Evolutionary conservation across 64 coral and sea anemone species (phyloP).

Genomic region (Anthopleura sola): DNA sequence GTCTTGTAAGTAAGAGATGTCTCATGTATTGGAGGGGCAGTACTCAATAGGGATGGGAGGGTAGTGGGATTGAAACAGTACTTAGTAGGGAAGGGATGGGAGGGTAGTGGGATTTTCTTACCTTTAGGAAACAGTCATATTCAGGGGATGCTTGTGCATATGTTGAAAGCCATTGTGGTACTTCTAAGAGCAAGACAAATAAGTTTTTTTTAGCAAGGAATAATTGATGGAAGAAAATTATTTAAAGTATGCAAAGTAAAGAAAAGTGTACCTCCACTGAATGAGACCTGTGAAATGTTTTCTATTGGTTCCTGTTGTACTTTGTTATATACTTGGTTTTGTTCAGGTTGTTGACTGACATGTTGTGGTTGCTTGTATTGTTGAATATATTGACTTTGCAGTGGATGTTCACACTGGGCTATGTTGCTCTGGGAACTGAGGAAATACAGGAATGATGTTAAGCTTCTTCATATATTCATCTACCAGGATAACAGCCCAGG

Average conservation of each 20-base stretch:
- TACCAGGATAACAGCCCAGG: background rate
- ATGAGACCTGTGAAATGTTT: background rate
- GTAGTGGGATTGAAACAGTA: no score
- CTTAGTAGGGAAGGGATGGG: no score
- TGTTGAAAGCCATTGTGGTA: slow-evolving; percentile 87
- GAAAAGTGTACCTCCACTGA: background rate
- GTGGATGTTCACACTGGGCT: slow-evolving; percentile 89
- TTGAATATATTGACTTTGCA: slow-evolving; percentile 75
- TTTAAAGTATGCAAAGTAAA: background rate
- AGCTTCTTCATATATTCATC: background rate
- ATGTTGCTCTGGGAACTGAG: background rate
- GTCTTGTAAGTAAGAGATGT: no score
- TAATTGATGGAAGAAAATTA: no score
- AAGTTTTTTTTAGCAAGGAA: background rate
- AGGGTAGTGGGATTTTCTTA: slow-evolving; percentile 15
- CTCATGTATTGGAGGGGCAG: no score
- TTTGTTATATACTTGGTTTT: slow-evolving; percentile 29
- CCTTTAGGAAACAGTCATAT: slow-evolving; percentile 85
- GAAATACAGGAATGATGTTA: background rate
- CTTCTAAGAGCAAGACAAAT: slow-evolving; percentile 62
- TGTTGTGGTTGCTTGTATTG: slow-evolving; percentile 36
- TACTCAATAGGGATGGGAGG: no score
- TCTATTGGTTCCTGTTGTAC: slow-evolving; percentile 17
- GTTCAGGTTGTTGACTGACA: slow-evolving; percentile 26
- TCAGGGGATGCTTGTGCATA: slow-evolving; percentile 94